A percentile compares a stretch with the other conserved stretches of the same genome.
Conservation (phyloP, 2,888 invertebrate species). For the Drosophila meridionalis region DNA sequence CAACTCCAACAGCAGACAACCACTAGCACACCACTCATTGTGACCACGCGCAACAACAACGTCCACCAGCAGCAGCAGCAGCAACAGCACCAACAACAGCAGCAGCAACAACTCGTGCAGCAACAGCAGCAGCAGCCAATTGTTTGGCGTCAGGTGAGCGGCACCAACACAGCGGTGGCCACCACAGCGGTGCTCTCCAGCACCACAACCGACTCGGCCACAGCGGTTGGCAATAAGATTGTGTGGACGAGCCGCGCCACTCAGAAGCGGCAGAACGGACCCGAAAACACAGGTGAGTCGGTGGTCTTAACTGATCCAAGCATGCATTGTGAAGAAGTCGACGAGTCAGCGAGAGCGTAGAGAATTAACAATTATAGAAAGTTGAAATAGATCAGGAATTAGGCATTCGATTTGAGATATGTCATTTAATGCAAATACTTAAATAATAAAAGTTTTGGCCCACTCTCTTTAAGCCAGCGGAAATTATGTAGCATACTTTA, state of each 20-base stretch:
- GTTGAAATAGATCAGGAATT: background rate
- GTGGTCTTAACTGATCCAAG: background rate
- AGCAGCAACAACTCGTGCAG: conserved; percentile 69
- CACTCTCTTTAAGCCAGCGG: no score
- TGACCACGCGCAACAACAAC: conserved; percentile 79
- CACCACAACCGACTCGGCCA: conserved; percentile 67
- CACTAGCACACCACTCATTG: conserved; percentile 69
- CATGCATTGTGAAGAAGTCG: background rate
- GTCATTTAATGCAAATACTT: no score
- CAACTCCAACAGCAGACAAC: conserved; percentile 38
- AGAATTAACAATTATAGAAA: background rate
- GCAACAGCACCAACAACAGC: conserved; percentile 71
- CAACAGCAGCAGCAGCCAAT: conserved; percentile 73
- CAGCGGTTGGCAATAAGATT: conserved; percentile 80
- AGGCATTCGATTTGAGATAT: background rate
- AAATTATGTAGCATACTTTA: conserved; percentile 1
- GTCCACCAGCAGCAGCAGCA: conserved; percentile 66
- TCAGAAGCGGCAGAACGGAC: conserved; percentile 84
- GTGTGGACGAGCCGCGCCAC: conserved; percentile 82
- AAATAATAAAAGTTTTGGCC: background rate
- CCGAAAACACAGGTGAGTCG: conserved; percentile 80
- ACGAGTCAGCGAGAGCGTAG: background rate
- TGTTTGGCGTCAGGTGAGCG: conserved; percentile 83
- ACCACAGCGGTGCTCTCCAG: conserved; percentile 75
- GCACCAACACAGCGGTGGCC: conserved; percentile 72